These are phyloP conservation scores for Asobara japonica DNA, from an alignment of 1,140 invertebrate genomes.

Conservation along the genomic window DNA sequence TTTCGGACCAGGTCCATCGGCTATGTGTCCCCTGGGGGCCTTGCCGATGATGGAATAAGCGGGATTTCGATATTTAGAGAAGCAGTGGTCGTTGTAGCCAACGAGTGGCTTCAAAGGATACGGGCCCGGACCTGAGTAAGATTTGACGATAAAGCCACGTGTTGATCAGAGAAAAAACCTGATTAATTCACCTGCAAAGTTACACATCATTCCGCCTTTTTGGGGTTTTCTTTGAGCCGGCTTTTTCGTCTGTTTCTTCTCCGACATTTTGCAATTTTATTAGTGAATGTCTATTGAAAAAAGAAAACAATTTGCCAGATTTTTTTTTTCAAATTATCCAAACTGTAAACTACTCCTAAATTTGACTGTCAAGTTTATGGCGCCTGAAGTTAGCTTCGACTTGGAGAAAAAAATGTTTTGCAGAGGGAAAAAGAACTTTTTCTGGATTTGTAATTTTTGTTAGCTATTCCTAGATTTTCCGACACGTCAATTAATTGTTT, in stretches of 20 bases:
- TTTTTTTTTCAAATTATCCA: slow-evolving; percentile 27
- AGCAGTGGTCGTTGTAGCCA: slow-evolving; percentile 54
- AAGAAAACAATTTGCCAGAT: too few relatives aligned
- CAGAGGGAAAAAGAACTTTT: slow-evolving; percentile 12
- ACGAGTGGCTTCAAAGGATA: slow-evolving; percentile 53
- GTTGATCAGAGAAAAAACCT: neutral
- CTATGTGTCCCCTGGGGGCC: neutral
- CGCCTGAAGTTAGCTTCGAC: neutral
- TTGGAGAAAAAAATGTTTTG: neutral
- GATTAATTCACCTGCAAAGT: slow-evolving; percentile 29
- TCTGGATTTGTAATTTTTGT: too few relatives aligned
- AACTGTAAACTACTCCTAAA: neutral
- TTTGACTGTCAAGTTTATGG: neutral
- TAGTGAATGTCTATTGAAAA: too few relatives aligned
- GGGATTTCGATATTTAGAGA: slow-evolving; percentile 51
- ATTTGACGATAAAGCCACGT: neutral
- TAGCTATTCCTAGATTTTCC: too few relatives aligned
- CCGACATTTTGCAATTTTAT: too few relatives aligned
- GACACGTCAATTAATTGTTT: too few relatives aligned
- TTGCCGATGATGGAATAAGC: slow-evolving; percentile 51
- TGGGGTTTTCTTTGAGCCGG: too few relatives aligned
- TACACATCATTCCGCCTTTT: slow-evolving; percentile 21
- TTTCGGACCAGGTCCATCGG: slow-evolving; percentile 52
- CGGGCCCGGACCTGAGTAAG: slow-evolving; percentile 54
- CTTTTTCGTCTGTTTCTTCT: too few relatives aligned